phyloP scores from a whole-genome alignment of 2,113 vertebrate genomes.

The Corydoras sp. region DNA sequence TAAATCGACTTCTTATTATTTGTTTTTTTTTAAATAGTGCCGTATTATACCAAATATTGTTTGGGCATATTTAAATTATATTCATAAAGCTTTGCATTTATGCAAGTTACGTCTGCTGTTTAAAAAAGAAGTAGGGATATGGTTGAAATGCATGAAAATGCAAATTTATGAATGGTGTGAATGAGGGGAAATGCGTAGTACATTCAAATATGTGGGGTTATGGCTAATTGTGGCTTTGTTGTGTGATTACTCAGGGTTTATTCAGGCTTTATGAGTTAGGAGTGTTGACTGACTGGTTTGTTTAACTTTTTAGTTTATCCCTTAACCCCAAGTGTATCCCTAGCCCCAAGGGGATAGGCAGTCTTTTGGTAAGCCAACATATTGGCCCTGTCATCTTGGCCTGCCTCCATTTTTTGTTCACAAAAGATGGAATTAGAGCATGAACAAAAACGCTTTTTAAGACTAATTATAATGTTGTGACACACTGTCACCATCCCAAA shows the following conservation, averaged over 20 bases:
- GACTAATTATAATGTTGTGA: slow-evolving; percentile 21
- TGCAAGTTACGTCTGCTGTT: slow-evolving; percentile 56
- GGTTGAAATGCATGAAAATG: slow-evolving; percentile 67
- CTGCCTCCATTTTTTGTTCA: slow-evolving; percentile 35
- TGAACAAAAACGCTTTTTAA: slow-evolving; percentile 12
- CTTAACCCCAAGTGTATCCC: slow-evolving; percentile 48
- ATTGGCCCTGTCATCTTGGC: slow-evolving; percentile 56
- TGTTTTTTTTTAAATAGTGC: no score
- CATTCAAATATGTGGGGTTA: slow-evolving; percentile 58
- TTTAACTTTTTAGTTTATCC: slow-evolving; percentile 56
- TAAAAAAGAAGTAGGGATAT: slow-evolving; percentile 37
- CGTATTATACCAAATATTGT: no score
- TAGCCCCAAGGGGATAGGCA: slow-evolving; percentile 57
- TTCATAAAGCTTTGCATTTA: slow-evolving; percentile 31
- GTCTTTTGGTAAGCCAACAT: slow-evolving; percentile 57
- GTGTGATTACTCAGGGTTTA: slow-evolving; percentile 66
- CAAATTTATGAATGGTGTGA: slow-evolving; percentile 50
- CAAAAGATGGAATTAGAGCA: slow-evolving; percentile 35
- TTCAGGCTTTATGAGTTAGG: slow-evolving; percentile 54
- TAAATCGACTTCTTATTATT: no score
- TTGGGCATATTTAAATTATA: no score
- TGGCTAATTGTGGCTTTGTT: slow-evolving; percentile 74
- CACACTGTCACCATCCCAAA: slow-evolving; percentile 6
- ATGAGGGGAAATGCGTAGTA: slow-evolving; percentile 50
- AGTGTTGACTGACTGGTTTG: slow-evolving; percentile 55